These are phyloP conservation scores for Bacillus rossius DNA, from an alignment of 1,140 invertebrate genomes.

Conservation along the genomic window DNA sequence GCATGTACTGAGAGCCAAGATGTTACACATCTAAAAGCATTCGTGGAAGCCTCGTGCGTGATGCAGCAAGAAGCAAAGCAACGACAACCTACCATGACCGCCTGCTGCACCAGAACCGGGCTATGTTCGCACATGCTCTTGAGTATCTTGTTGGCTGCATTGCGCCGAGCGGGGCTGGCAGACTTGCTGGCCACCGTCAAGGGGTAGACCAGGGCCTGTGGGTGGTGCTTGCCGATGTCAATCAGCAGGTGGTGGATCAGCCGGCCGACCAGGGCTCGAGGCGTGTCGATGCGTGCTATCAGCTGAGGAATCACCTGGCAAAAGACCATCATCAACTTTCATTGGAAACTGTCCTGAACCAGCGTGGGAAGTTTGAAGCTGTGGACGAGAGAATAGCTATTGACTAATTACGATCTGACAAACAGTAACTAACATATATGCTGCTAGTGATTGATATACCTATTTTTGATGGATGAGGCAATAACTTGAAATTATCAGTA, in stretches of 20 bases:
- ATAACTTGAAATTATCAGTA: too few species aligned
- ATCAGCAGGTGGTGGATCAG: slow-evolving; percentile 91
- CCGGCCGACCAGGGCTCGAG: slow-evolving; percentile 75
- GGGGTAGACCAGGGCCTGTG: slow-evolving; percentile 93
- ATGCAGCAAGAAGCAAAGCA: too few species aligned
- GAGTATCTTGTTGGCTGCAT: slow-evolving; percentile 92
- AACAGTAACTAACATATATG: too few species aligned
- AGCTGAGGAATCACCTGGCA: slow-evolving; percentile 90
- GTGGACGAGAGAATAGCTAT: too few species aligned
- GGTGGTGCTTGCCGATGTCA: slow-evolving; percentile 89
- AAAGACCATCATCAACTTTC: not conserved
- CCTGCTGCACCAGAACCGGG: slow-evolving; percentile 86
- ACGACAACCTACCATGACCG: slow-evolving; percentile 66
- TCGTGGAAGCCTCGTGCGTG: too few species aligned
- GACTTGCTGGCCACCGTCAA: slow-evolving; percentile 97
- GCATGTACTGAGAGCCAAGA: too few species aligned
- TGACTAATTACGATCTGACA: too few species aligned
- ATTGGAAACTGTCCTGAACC: too few species aligned
- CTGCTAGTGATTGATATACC: too few species aligned
- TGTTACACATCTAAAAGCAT: too few species aligned
- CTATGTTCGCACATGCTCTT: slow-evolving; percentile 95
- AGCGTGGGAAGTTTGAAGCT: too few species aligned
- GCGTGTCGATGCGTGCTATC: slow-evolving; percentile 96
- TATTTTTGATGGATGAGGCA: too few species aligned
- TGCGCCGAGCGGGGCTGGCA: slow-evolving; percentile 69